Percentiles rank a stretch among this genome's conserved stretches.
These are phyloP conservation scores for Mythimna lalbum DNA, from an alignment of 2,888 invertebrate genomes.

Conservation along the genomic window DNA sequence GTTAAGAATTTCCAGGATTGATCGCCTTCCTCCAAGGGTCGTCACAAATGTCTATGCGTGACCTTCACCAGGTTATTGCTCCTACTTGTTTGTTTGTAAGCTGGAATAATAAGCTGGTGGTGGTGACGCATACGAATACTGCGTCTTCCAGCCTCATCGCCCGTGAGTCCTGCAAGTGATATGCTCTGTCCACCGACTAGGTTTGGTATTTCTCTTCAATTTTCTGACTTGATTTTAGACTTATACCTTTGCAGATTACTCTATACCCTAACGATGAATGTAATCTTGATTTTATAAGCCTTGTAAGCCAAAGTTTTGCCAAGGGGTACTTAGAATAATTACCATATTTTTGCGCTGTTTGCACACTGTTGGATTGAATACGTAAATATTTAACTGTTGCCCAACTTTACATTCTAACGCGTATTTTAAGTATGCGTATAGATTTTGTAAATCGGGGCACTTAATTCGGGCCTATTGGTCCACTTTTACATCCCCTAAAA, in stretches of 20 bases:
- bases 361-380: not conserved
- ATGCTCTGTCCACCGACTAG: not conserved
- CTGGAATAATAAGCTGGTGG: too few relatives aligned
- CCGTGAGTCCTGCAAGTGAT: not conserved
- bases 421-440: not conserved
- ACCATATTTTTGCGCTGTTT: not conserved
- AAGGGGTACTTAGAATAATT: not conserved
- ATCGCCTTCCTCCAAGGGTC: too few relatives aligned
- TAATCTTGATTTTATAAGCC: not conserved
- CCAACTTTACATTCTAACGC: not conserved
- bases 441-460: not conserved
- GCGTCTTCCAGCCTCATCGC: not conserved
- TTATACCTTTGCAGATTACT: not conserved
- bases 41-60: too few relatives aligned
- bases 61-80: too few relatives aligned
- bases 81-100: too few relatives aligned
- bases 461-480: too few relatives aligned
- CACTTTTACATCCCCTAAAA: not conserved
- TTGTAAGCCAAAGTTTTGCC: not conserved
- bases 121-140: not conserved
- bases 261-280: not conserved
- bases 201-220: not conserved
- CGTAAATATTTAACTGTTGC: not conserved
- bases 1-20: too few relatives aligned
- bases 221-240: not conserved